Base-by-base conservation (phyloP, 2,888 invertebrate genomes). In the Myopa tessellatipennis region DNA sequence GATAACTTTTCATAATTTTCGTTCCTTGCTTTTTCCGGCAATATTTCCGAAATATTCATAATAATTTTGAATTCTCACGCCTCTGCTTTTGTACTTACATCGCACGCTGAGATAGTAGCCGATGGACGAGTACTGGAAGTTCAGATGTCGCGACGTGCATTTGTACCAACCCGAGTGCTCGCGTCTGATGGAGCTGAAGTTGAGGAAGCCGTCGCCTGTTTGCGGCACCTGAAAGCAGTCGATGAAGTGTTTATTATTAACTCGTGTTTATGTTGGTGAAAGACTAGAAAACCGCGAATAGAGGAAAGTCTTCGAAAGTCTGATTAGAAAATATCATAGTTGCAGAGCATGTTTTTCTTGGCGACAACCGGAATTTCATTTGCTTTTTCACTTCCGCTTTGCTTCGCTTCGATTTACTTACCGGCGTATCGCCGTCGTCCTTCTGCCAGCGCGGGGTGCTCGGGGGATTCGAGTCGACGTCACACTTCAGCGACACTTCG, bases 151-250 rank as follows among this genome's bases (percentile, higher is more conserved):
- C 77, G 96, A 95, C 74, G 95, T 93, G 90, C 97, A 97, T 88
- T 96, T 95, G 91, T 97, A 97, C 97, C 97, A 97, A 85, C 97
- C 97, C 77, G 95, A 95, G 90, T 97, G 95, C 82, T 94, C 93
- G 72, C 94, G 91, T 74, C 92, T 91, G 86, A 96, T 94, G 83
- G 93, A 92, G 73, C 93, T 93, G 91, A 96, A 96, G 90, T 96
- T 96, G 79, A 97, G 92, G 88, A 94, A 95, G 77, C 96, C 95
- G 85, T 94, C 94, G 73, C 92, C 92, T 81, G 92, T 92, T 89
- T 94, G 94, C 82, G 92, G 92, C 79, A 94, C 93, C 88, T 90
- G 83, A n/a, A 79, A 79, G 14, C 14, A n/a, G 55, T 6, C 55
- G 5, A 16, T n/a, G 16, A 55, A 45, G 10, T 12, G 16, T 16